Base-by-base conservation (phyloP, 1,140 invertebrate genomes). In the Propsilocerus akamusi region DNA sequence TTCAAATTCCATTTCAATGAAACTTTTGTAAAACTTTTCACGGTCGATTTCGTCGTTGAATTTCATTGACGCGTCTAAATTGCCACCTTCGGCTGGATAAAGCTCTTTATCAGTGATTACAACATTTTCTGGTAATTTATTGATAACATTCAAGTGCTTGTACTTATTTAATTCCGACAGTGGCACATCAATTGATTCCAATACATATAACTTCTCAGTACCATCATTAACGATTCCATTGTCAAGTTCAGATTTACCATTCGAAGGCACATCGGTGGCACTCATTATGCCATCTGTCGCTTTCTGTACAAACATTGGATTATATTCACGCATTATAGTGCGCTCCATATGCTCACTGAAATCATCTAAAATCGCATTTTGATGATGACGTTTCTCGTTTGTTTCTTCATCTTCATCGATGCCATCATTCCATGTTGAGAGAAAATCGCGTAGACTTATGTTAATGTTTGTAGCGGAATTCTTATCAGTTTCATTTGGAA, bases 341-440 rank as follows among this genome's bases (percentile, higher is more conserved):
- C 34, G n/a, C 10, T 41, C 34, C 17, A 41, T 41, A 41, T 41
- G 34, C 14, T 41, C 34, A 14, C 17, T 41, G 14, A 41, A 17
- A 6, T 17, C 14, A 5, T 41, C 34, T 20, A 41, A 20, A 8
- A 41, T 17, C 1, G 12, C 34, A 20, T 41, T 14, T 41, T n/a
- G 14, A 8, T 14, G 34, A 17, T 20, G n/a, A 6, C n/a, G 1
- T 28, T 22, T 26, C 23, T 46, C 47, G 25, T 20, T 26, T 51
- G 37, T 23, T 51, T n/a, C 25, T 37, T 52, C 37, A 28, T 61
- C 63, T 47, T 65, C 63, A 47, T 65, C 63, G 23, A 62, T 63
- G 20, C 14, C 20, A 24, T 64, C 63, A 50, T 65, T 65, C 63
- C 63, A 65, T 22, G 58, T 63, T 32, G 63, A 48, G 3, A 65